phyloP scores from a whole-genome alignment of 2,797 vertebrate species.

The Phalloptychus januarius region DNA sequence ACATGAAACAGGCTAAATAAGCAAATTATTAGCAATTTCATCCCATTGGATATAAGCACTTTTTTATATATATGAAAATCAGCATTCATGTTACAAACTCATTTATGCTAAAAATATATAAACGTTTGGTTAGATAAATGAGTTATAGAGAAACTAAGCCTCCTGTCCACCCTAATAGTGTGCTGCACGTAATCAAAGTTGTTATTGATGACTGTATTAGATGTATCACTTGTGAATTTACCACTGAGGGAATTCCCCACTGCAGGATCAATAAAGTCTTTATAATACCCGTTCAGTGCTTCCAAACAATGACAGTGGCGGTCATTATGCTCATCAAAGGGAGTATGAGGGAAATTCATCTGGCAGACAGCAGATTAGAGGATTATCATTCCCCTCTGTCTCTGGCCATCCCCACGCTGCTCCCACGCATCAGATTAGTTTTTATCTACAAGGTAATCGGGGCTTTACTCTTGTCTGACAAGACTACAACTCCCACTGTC shows the following conservation, averaged over 20 bases:
- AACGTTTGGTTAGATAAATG: neutral
- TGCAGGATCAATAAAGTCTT: slow-evolving; percentile 48
- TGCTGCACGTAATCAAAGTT: neutral
- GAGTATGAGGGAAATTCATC: slow-evolving; percentile 32
- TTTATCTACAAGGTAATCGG: slow-evolving; percentile 62
- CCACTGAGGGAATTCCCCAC: slow-evolving; percentile 25
- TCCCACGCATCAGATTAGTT: slow-evolving; percentile 51
- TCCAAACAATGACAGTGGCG: slow-evolving; percentile 20
- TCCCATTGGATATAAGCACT: neutral
- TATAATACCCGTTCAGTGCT: slow-evolving; percentile 28
- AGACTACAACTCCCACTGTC: slow-evolving; percentile 56
- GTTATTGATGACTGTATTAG: slow-evolving; percentile 14
- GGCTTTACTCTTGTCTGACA: slow-evolving; percentile 47
- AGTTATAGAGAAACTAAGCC: neutral
- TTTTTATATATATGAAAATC: neutral
- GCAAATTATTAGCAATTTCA: neutral
- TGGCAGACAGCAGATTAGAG: slow-evolving; percentile 50
- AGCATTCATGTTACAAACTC: neutral
- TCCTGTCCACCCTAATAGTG: neutral
- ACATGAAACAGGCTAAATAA: too few species aligned
- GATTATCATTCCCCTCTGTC: slow-evolving; percentile 44
- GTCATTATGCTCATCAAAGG: slow-evolving; percentile 32
- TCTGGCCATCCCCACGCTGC: slow-evolving; percentile 35
- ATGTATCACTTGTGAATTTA: slow-evolving; percentile 4
- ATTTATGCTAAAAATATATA: too few species aligned